Percentiles rank a stretch among this genome's conserved stretches.
Evolutionary conservation across 2,113 vertebrate genomes (phyloP).

Genomic region (Silurus meridionalis): DNA sequence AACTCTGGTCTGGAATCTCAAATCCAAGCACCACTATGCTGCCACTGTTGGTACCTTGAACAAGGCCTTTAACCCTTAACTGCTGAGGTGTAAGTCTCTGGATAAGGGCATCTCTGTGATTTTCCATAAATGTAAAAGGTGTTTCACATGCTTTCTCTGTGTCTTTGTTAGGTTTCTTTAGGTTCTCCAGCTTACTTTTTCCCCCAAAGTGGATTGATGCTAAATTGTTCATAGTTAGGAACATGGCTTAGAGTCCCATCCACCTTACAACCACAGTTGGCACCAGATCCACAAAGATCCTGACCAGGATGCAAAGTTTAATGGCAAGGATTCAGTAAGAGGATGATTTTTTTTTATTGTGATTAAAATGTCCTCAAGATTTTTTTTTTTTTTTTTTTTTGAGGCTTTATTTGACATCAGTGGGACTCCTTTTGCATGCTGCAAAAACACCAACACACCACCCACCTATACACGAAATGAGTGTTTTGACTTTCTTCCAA

Average conservation of each 20-base stretch:
- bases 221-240: background rate
- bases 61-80: no score
- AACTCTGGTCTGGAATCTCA: no score
- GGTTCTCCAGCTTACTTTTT: background rate
- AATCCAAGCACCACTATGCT: no score
- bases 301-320: background rate
- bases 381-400: background rate
- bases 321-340: background rate
- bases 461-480: slow-evolving; percentile 4
- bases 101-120: no score
- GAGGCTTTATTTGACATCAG: background rate
- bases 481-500: slow-evolving; percentile 15
- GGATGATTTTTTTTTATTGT: background rate
- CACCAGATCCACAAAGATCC: background rate
- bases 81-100: no score
- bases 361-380: background rate
- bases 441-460: slow-evolving; percentile 3
- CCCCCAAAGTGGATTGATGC: background rate
- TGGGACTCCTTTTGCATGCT: slow-evolving; percentile 8
- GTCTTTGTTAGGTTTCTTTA: background rate
- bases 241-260: background rate
- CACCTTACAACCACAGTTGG: background rate
- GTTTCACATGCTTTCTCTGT: background rate
- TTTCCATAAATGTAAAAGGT: no score
- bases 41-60: no score